Conservation (phyloP, 2,888 invertebrate genomes). For the Andrena bucephala region DNA sequence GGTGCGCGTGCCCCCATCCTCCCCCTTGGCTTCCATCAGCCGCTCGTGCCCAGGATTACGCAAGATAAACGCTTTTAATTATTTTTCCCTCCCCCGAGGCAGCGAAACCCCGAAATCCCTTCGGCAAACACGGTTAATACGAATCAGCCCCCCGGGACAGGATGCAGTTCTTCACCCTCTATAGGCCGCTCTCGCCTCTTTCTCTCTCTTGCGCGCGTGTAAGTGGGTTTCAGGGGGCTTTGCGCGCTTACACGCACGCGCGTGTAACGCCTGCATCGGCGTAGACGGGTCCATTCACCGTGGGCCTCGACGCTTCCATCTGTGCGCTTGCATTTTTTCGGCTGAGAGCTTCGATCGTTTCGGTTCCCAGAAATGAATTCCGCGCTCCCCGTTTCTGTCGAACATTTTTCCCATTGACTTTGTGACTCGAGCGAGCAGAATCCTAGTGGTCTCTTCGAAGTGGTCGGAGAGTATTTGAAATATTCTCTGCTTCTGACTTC, state of each 20-base stretch:
- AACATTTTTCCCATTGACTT: neutral
- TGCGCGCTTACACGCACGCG: conserved; percentile 40
- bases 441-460: too few relatives aligned
- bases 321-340: neutral
- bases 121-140: conserved; percentile 73
- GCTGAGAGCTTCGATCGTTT: neutral
- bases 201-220: conserved; percentile 22
- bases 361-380: neutral
- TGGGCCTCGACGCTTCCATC: neutral
- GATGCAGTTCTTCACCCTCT: conserved; percentile 58
- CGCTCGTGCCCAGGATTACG: conserved; percentile 68
- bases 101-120: conserved; percentile 69
- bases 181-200: neutral
- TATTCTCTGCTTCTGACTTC: too few relatives aligned
- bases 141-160: conserved; percentile 61
- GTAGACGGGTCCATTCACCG: conserved; percentile 23
- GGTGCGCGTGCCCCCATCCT: conserved; percentile 42
- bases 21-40: conserved; percentile 50
- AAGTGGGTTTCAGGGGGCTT: conserved; percentile 18
- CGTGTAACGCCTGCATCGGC: conserved; percentile 44
- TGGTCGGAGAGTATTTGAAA: too few relatives aligned
- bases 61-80: conserved; percentile 78
- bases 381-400: neutral
- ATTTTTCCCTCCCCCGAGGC: conserved; percentile 65
- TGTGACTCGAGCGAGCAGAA: neutral